Evolutionary conservation across 2,797 vertebrate genomes (phyloP), one percentile per base, ranked within the genome.

Genomic region (Steatocranus sp.): DNA sequence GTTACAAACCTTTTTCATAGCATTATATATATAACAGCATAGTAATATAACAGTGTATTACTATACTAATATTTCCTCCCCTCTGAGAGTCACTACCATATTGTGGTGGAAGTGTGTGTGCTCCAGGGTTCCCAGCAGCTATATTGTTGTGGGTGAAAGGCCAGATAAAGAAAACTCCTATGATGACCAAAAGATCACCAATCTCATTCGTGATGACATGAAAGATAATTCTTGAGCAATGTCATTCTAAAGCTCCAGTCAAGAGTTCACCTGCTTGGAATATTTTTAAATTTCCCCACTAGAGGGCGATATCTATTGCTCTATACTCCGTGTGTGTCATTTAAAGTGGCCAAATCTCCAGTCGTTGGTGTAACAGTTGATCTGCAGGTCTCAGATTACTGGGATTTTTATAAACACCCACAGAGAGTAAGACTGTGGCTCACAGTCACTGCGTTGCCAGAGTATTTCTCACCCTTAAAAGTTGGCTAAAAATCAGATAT

Each of bases 301-400:
- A 93, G 93, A 87, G 88, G 92, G 84, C 92, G 70, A 32, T 76
- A 27, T 91, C 63, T 76, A 56, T 66, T 61, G 49, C 48, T 38
- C 34, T 50, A 11, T 48, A 5, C 66, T 11, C 1, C 18, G 25
- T 73, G 41, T 76, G 8, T 14, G 56, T 74, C 43, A 9, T 48
- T 49, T 43, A 8, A 43, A 20, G 8, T 43, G 8, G 63, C 36
- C 63, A 25, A 41, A 25, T 68, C 20, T 43, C 63, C 23, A 41
- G 63, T 25, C 38, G 4, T 68, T 41, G 38, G 38, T 17, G 63
- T 23, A 5, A 17, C 20, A 43, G 36, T 17, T 25, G 58, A 58
- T 38, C 82, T 38, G 32, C 25, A 83, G 51, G 7, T 79, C 17
- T 81, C 79, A 53, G 68, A 80, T 85, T 58, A 82, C 25, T 17